phyloP scores from a whole-genome alignment of 2,113 vertebrate species.

The Sitta europaea region DNA sequence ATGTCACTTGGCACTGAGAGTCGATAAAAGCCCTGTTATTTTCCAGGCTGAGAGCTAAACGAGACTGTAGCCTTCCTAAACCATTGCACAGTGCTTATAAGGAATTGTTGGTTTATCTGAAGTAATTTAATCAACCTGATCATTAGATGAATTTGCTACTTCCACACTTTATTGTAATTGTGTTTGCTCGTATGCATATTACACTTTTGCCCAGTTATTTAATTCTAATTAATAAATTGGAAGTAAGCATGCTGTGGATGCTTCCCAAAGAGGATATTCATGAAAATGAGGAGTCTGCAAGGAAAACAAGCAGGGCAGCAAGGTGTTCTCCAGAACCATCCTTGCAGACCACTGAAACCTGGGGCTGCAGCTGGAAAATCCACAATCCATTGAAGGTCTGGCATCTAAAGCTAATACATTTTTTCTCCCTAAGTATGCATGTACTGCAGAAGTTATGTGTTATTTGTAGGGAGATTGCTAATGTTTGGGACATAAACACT shows the following conservation, averaged over 20 bases:
- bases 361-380: background rate
- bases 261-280: background rate
- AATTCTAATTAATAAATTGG: conserved; percentile 42
- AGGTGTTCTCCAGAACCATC: background rate
- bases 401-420: background rate
- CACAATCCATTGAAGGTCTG: background rate
- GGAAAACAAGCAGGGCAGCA: accelerated
- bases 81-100: conserved; percentile 22
- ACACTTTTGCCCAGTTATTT: conserved; percentile 20
- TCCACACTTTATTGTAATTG: conserved; percentile 42
- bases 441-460: background rate
- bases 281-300: background rate
- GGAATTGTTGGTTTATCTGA: conserved; percentile 44
- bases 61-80: conserved; percentile 9
- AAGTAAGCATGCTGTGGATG: background rate
- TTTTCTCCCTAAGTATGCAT: background rate
- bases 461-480: background rate
- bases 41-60: conserved; percentile 27
- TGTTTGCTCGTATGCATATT: conserved; percentile 13
- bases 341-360: background rate
- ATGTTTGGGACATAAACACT: background rate
- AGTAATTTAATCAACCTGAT: conserved; percentile 46
- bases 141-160: conserved; percentile 34
- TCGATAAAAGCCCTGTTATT: conserved; percentile 46
- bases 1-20: conserved; percentile 42